A percentile compares a stretch with the other conserved stretches of the same genome.
These are phyloP conservation scores for Bujurquina vittata DNA, from an alignment of 2,113 vertebrate species.

Conservation along the genomic window DNA sequence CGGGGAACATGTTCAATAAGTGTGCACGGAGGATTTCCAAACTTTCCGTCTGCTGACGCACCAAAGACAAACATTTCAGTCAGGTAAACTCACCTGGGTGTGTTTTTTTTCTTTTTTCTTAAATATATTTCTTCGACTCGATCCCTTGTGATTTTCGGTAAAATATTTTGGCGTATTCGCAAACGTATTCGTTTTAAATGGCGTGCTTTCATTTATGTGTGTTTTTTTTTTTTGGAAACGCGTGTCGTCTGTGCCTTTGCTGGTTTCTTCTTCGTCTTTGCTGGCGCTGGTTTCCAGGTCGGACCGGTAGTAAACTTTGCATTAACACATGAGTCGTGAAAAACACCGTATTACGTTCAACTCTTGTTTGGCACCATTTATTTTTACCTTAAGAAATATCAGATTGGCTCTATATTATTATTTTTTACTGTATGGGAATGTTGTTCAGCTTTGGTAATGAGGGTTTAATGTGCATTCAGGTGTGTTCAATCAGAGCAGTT, in stretches of 20 bases:
- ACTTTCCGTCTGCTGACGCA: slow-evolving; percentile 29
- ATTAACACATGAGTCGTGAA: not conserved
- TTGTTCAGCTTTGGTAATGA: not conserved
- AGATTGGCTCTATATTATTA: not conserved
- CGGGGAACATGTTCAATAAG: slow-evolving; percentile 28
- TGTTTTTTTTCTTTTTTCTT: not conserved
- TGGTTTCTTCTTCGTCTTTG: not conserved
- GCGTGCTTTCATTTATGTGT: not conserved
- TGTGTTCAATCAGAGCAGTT: not conserved
- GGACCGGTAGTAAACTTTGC: slow-evolving; percentile 1
- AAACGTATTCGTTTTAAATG: not conserved
- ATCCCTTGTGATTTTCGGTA: not conserved
- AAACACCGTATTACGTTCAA: not conserved
- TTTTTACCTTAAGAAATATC: not conserved
- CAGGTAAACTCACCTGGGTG: slow-evolving; percentile 61
- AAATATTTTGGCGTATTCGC: too few relatives aligned
- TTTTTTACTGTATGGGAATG: rapidly evolving
- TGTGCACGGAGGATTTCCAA: slow-evolving; percentile 10
- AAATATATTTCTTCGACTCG: not conserved
- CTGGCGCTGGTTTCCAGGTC: not conserved
- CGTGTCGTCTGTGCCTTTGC: not conserved
- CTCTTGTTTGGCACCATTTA: not conserved
- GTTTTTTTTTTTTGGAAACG: rapidly evolving
- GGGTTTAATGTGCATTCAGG: not conserved
- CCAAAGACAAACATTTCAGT: not conserved